Base-by-base conservation (phyloP, 2,888 invertebrate genomes). In the Eupithecia subfuscata region DNA sequence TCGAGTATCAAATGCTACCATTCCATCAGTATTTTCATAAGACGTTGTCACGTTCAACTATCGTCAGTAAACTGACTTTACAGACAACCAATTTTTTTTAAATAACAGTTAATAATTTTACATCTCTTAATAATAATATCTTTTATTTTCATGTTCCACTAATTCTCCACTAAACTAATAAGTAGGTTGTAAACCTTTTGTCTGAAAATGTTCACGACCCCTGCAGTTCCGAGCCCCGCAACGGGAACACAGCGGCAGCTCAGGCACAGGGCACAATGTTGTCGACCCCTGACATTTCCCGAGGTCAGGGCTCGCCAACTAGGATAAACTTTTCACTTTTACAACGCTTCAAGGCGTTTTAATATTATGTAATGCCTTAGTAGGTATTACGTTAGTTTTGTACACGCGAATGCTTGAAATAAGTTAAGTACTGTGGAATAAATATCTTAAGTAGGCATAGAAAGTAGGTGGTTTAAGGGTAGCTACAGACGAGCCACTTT, bases 211-310 rank as follows among this genome's bases (percentile, higher is more conserved):
- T 48, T 34, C 65, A 69, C 75, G 25, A 69, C 68, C 30, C 14
- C 40, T 75, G 63, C 68, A 76, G 52, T 74, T 74, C 65, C 45
- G 18, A 30, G 34, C 64, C 63, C 60, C 64, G 71, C 34, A 71
- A 71, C 64, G 52, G 71, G 73, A 64, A 52, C 73, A 52, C 34
- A 70, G 76, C 52, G 76, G 71, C 73, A 73, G 73, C 70, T 70
- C 75, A 25, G 67, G 64, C 68, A 14, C 67, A 43, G 68, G 68
- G 68, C 68, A 43, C 68, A 75, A 74, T 79, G 80, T 79, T 81
- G 80, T 56, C 80, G 84, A 85, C 84, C 86, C 75, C 84, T 86
- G 87, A 84, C 86, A 86, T 85, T 85, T 84, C 72, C 73, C 79
- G 83, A 82, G 83, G 84, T 79, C 86, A 84, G 83, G 78, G 84